Conservation (phyloP, 2,797 vertebrate species). For the Adrianichthys oophorus region DNA sequence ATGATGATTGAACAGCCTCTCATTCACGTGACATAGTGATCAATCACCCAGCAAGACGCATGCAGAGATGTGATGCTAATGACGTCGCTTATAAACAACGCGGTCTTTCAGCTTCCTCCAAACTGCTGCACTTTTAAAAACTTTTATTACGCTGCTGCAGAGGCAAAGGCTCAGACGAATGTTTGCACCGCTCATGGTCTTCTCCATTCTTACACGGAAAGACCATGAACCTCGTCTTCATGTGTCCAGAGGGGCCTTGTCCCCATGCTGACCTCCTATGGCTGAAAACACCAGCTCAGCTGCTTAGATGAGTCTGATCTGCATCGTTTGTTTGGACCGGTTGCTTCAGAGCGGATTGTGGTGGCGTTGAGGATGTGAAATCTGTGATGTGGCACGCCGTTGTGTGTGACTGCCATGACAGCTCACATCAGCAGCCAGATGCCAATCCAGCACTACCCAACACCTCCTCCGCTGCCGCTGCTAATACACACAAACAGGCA, state of each 20-base stretch:
- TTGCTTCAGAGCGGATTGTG: background rate
- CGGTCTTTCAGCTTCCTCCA: background rate
- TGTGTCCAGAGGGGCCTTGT: constrained; percentile 1
- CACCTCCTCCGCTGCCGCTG: too few relatives aligned
- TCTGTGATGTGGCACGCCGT: background rate
- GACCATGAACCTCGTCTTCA: background rate
- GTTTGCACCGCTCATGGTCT: too few relatives aligned
- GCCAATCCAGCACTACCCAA: constrained; percentile 12
- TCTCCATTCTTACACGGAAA: too few relatives aligned
- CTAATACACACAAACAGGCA: background rate
- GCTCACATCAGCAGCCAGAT: constrained; percentile 28
- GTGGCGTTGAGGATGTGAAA: constrained; percentile 3
- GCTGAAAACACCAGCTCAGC: too few relatives aligned
- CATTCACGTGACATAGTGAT: constrained; percentile 14
- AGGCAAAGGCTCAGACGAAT: too few relatives aligned
- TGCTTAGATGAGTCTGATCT: too few relatives aligned
- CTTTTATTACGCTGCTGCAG: too few relatives aligned
- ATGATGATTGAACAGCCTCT: constrained; percentile 26
- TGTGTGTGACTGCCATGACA: constrained; percentile 22
- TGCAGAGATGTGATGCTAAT: background rate
- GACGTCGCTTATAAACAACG: background rate
- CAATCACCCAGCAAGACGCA: constrained; percentile 14
- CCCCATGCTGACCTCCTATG: too few relatives aligned
- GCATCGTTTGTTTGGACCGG: too few relatives aligned
- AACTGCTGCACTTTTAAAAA: background rate